Conservation (phyloP, 2,113 vertebrate species). For the Rana temporaria region DNA sequence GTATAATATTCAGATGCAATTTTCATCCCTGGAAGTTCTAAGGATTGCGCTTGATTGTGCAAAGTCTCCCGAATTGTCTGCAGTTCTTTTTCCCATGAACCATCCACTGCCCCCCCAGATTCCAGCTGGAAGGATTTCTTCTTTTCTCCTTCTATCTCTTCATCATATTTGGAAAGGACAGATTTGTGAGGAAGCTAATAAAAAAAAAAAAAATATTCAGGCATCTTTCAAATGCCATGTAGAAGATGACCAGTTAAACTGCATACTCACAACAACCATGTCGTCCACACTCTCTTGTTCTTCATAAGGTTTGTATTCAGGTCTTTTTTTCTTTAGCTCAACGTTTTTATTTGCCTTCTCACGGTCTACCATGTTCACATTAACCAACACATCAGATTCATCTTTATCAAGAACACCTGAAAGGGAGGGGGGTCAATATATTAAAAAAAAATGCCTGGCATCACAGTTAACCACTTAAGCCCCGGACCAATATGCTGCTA, state of each 20-base stretch:
- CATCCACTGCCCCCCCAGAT: slow-evolving; percentile 76
- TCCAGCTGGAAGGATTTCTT: slow-evolving; percentile 83
- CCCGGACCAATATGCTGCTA: no score
- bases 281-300: slow-evolving; percentile 88
- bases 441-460: no score
- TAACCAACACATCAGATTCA: slow-evolving; percentile 84
- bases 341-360: slow-evolving; percentile 89
- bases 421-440: neutral
- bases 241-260: neutral
- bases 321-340: slow-evolving; percentile 88
- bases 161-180: slow-evolving; percentile 87
- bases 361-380: slow-evolving; percentile 83
- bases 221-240: neutral
- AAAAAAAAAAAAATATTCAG: neutral
- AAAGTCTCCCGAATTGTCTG: slow-evolving; percentile 81
- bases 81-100: slow-evolving; percentile 81
- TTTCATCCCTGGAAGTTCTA: slow-evolving; percentile 74
- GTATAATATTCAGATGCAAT: slow-evolving; percentile 87
- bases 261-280: slow-evolving; percentile 72
- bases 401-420: slow-evolving; percentile 80
- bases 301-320: slow-evolving; percentile 84
- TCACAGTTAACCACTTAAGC: no score
- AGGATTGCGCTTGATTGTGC: slow-evolving; percentile 79
- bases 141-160: slow-evolving; percentile 89
- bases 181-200: slow-evolving; percentile 75